Evolutionary conservation across 2,113 vertebrate species (phyloP), one percentile per base, ranked within the genome.

Genomic region (Lepidiolamprologus cunningtoni): DNA sequence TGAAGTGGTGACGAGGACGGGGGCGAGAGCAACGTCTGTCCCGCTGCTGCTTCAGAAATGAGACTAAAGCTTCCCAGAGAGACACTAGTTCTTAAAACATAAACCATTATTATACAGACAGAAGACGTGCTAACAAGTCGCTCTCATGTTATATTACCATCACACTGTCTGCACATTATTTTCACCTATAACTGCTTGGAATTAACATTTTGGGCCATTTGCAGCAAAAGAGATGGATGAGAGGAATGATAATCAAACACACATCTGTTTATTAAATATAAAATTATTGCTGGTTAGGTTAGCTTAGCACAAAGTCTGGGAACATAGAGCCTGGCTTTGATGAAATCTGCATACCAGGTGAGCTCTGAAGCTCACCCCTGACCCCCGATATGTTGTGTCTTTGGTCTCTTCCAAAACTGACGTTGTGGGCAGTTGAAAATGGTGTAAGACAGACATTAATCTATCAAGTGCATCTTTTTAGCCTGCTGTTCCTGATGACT

Each of bases 1-100:
- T 94, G 94, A 95, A 95, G 94, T 94, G 94, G 89, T 94, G 94
- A 91, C 71, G 90, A 84, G 81, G 88, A 93, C 66, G 92, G 89
- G 91, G 90, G 89, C 61, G 91, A 92, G 92, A 91, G 89, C 79
- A 57, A 16, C 89, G 89, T 94, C 94, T 94, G 93, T 93, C 87
- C 93, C 83, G 19, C 93, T 83, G 93, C 89, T 83, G 91, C 90
- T 71, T 81, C 86, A 82, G 81, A 93, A 89, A 91, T 83, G 86
- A 90, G 86, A 92, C 86, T 42, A 86, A 90, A 93, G 86, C 92
- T 86, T 90, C 81, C 89, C 88, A 85, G 82, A 33, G 90, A 91
- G 91, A 86, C 87, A 50, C 45, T 7, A 33, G 84, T 50, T 84
- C 79, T 89, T 61, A 26, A 86, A 93, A 88, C 90, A 89, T 86